Conservation (phyloP, 2,888 invertebrate species). For the Hecatera dysodea region DNA sequence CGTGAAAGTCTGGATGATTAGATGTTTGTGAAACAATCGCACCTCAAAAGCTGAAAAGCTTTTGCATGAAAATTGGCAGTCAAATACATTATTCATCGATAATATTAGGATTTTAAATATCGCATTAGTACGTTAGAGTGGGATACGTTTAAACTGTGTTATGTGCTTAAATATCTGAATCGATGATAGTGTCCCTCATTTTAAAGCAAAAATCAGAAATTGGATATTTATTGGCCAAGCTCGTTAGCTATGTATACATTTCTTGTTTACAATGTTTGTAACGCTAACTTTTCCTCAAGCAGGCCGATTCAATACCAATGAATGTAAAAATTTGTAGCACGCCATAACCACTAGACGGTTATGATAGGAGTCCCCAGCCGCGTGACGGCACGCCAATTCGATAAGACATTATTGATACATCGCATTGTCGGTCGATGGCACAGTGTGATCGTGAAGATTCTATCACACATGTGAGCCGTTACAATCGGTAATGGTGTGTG, state of each 20-base stretch:
- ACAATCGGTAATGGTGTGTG: slow-evolving; percentile 89
- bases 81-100: not conserved
- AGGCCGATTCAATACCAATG: slow-evolving; percentile 36
- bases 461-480: slow-evolving; percentile 85
- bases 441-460: slow-evolving; percentile 80
- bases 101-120: not conserved
- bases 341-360: slow-evolving; percentile 59
- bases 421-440: slow-evolving; percentile 67
- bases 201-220: not conserved
- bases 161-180: not conserved
- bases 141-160: not conserved
- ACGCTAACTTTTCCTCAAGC: slow-evolving; percentile 15
- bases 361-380: slow-evolving; percentile 68
- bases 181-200: too few relatives aligned
- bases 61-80: not conserved
- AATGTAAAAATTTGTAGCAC: slow-evolving; percentile 54
- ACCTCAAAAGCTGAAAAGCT: not conserved
- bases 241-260: not conserved
- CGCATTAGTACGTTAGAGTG: not conserved
- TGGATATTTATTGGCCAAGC: not conserved
- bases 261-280: slow-evolving; percentile 6
- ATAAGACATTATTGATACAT: slow-evolving; percentile 86
- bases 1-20: not conserved
- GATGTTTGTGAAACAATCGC: not conserved
- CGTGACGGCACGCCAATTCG: slow-evolving; percentile 78